phyloP scores from a whole-genome alignment of 2,113 vertebrate genomes.

The Bombycilla garrulus region DNA sequence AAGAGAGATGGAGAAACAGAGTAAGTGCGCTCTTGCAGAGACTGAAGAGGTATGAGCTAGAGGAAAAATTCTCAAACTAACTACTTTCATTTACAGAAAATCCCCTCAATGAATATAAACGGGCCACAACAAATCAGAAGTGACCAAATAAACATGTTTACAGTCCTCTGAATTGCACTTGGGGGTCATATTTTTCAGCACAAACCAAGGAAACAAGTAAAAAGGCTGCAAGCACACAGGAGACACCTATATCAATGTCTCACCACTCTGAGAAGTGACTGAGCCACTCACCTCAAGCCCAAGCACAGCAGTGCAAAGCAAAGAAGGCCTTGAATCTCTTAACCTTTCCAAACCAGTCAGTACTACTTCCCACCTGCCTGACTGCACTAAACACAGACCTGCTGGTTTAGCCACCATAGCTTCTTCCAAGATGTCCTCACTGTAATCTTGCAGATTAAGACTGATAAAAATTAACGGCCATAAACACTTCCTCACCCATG shows the following conservation, averaged over 20 bases:
- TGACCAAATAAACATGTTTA: not conserved
- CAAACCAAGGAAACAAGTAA: not conserved
- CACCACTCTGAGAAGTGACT: not conserved
- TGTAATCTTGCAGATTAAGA: not conserved
- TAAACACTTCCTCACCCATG: not conserved
- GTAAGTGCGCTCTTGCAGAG: not conserved
- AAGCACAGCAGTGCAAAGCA: not conserved
- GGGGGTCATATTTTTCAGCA: not conserved
- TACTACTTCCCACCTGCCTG: not conserved
- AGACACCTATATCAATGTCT: not conserved
- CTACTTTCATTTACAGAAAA: conserved; percentile 19
- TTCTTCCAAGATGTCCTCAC: not conserved
- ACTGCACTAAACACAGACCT: not conserved
- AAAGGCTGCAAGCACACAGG: not conserved
- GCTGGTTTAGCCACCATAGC: not conserved
- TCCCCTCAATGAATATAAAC: not conserved
- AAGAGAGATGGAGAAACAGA: not conserved
- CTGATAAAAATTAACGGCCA: not conserved
- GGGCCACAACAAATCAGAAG: not conserved
- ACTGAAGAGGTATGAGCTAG: not conserved
- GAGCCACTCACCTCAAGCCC: not conserved
- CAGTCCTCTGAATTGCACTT: not conserved
- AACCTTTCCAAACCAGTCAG: not conserved
- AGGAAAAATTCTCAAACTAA: conserved; percentile 9
- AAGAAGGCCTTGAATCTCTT: not conserved